phyloP scores from a whole-genome alignment of 2,888 invertebrate genomes.

The Boloria euphrosyne region DNA sequence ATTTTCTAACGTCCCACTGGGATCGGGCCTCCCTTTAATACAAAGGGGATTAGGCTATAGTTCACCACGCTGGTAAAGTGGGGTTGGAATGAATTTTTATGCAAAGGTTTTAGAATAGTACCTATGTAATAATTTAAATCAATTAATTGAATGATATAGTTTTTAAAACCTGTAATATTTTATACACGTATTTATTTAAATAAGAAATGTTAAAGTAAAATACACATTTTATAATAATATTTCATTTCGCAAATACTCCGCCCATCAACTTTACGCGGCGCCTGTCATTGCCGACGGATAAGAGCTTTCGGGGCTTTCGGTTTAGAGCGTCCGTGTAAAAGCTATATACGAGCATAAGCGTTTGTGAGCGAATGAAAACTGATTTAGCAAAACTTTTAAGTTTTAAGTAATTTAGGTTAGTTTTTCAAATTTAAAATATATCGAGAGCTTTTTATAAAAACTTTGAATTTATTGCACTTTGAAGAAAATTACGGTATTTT shows the following conservation, averaged over 20 bases:
- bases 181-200: neutral
- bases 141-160: too few relatives aligned
- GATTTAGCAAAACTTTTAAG: constrained; percentile 21
- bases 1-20: too few relatives aligned
- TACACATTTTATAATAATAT: constrained; percentile 12
- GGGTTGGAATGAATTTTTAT: too few relatives aligned
- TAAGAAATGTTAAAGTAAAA: constrained; percentile 6
- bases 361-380: constrained; percentile 18
- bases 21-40: too few relatives aligned
- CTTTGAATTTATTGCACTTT: too few relatives aligned
- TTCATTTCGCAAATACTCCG: constrained; percentile 20
- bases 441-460: neutral
- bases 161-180: too few relatives aligned
- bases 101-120: too few relatives aligned
- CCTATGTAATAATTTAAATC: too few relatives aligned
- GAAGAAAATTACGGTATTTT: too few relatives aligned
- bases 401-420: constrained; percentile 5
- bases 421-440: constrained; percentile 1
- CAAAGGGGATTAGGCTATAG: too few relatives aligned
- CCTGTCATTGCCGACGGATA: constrained; percentile 27
- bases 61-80: too few relatives aligned
- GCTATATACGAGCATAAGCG: constrained; percentile 16
- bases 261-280: constrained; percentile 21
- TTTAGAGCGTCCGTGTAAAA: constrained; percentile 26
- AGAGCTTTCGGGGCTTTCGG: constrained; percentile 25